A percentile compares a stretch with the other conserved stretches of the same genome.
Evolutionary conservation across 2,113 vertebrate genomes (phyloP).

Genomic region (Aspidoscelis tigris): DNA sequence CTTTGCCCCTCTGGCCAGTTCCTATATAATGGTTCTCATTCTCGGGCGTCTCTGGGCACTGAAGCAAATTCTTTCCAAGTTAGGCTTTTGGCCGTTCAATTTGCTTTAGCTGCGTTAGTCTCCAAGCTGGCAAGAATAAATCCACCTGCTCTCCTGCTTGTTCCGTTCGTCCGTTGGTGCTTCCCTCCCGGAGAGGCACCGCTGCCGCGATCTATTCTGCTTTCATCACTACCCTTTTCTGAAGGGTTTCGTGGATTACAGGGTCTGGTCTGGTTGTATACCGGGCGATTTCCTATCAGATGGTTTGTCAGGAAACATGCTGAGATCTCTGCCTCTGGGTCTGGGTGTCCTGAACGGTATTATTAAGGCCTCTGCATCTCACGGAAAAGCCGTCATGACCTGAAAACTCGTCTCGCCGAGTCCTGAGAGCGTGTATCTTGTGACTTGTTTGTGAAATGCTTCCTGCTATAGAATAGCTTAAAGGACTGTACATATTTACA

Average conservation of each 20-base stretch:
- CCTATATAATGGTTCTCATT: conserved; percentile 50
- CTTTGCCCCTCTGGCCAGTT: conserved; percentile 63
- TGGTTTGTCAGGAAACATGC: conserved; percentile 74
- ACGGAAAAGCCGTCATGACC: conserved; percentile 73
- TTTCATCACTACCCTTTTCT: conserved; percentile 58
- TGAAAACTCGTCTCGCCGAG: conserved; percentile 71
- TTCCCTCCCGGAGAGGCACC: conserved; percentile 65
- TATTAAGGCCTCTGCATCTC: conserved; percentile 78
- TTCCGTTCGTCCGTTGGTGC: conserved; percentile 72
- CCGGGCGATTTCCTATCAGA: conserved; percentile 67
- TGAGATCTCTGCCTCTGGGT: conserved; percentile 76
- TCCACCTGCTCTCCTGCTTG: conserved; percentile 66
- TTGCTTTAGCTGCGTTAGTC: conserved; percentile 54
- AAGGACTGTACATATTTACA: conserved; percentile 87
- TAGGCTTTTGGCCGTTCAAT: conserved; percentile 60
- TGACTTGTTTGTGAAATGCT: conserved; percentile 82
- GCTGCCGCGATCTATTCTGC: conserved; percentile 29
- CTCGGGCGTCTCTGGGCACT: conserved; percentile 56
- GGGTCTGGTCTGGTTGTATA: conserved; percentile 61
- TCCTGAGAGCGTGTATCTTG: conserved; percentile 72
- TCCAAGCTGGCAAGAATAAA: conserved; percentile 62
- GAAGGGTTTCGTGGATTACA: conserved; percentile 59
- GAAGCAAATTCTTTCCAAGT: conserved; percentile 66
- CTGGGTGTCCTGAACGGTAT: conserved; percentile 72
- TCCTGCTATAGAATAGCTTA: conserved; percentile 82